Percentiles rank a stretch among this genome's conserved stretches.
phyloP scores from a whole-genome alignment of 2,113 vertebrate species.

The Caretta caretta region DNA sequence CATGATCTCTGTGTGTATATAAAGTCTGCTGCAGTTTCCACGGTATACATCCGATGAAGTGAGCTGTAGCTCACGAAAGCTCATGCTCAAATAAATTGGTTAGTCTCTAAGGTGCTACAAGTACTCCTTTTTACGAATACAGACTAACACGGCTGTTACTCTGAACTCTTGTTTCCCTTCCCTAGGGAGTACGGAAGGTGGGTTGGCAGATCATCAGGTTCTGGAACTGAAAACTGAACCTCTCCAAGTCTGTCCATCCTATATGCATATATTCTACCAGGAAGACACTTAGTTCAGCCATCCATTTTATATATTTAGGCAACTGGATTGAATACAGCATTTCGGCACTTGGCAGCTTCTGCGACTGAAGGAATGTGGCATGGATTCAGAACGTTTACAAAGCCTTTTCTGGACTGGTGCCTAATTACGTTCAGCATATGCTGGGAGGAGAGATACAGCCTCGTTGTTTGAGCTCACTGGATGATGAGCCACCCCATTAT shows the following conservation, averaged over 20 bases:
- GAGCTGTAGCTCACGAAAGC: no score
- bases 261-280: conserved; percentile 42
- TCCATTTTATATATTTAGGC: conserved; percentile 72
- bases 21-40: no score
- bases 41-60: no score
- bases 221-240: conserved; percentile 1
- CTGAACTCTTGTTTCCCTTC: neutral
- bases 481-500: conserved; percentile 12
- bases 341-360: conserved; percentile 61
- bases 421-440: conserved; percentile 73
- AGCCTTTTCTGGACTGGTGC: conserved; percentile 62
- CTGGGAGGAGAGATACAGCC: conserved; percentile 50
- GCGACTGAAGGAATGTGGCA: conserved; percentile 52
- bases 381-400: conserved; percentile 71
- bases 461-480: conserved; percentile 31
- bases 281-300: conserved; percentile 54
- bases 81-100: no score
- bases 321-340: conserved; percentile 43
- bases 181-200: neutral
- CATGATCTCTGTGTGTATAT: no score
- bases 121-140: no score
- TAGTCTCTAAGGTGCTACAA: no score
- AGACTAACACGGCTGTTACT: no score
- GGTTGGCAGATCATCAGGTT: conserved; percentile 34
- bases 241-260: conserved; percentile 15